phyloP scores from a whole-genome alignment of 1,140 invertebrate species.

The Cherax quadricarinatus region DNA sequence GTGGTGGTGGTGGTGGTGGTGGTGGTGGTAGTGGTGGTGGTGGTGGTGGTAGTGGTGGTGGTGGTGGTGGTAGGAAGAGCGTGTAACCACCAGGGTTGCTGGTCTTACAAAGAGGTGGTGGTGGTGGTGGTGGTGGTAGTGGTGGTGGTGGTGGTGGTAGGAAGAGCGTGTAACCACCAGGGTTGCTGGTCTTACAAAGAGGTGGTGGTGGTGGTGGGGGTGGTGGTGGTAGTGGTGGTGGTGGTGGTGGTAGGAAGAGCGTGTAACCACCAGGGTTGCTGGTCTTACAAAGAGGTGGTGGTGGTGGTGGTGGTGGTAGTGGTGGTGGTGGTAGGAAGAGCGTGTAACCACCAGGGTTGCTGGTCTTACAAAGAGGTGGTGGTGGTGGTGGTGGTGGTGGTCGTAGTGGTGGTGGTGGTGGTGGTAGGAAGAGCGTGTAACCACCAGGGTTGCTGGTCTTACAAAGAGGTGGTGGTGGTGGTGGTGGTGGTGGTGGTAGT shows the following conservation, averaged over 20 bases:
- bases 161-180: no score
- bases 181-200: background rate
- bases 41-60: no score
- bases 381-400: background rate
- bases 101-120: background rate
- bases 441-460: background rate
- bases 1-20: background rate
- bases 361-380: background rate
- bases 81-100: background rate
- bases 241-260: no score
- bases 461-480: background rate
- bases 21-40: background rate
- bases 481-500: background rate
- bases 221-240: no score
- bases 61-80: no score
- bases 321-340: no score
- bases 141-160: no score
- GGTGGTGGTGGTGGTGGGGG: background rate
- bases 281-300: background rate
- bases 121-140: background rate
- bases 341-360: background rate
- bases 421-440: no score
- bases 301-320: no score
- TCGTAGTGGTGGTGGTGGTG: no score
- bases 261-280: background rate